Evolutionary conservation across 1,140 invertebrate genomes (phyloP).

Genomic region (Aricia agestis): DNA sequence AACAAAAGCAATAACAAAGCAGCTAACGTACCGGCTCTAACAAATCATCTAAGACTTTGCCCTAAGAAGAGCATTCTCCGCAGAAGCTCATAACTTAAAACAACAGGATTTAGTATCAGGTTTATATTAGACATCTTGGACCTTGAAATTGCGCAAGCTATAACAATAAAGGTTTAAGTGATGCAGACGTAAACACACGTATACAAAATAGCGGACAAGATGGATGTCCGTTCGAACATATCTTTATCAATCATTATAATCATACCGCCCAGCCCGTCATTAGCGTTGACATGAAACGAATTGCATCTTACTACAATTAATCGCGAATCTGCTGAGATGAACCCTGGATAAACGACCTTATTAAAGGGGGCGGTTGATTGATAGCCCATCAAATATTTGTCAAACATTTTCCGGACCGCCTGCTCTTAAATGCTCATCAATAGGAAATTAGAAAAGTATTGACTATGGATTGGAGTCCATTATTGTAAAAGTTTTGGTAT

Average conservation of each 20-base stretch:
- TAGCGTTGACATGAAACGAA: conserved; percentile 31
- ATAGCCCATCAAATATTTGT: conserved; percentile 57
- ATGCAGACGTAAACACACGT: background rate
- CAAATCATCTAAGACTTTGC: background rate
- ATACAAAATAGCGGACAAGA: background rate
- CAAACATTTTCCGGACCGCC: conserved; percentile 46
- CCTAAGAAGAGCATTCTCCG: background rate
- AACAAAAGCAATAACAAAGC: background rate
- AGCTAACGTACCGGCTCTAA: background rate
- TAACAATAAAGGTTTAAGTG: background rate
- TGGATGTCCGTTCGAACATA: background rate
- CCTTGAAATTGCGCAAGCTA: background rate
- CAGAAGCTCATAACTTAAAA: background rate
- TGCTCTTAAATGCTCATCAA: conserved; percentile 33
- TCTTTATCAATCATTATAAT: conserved; percentile 25
- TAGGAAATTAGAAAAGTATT: conserved; percentile 5
- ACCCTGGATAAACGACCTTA: conserved; percentile 44
- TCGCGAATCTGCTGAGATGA: conserved; percentile 44
- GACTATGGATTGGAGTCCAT: background rate
- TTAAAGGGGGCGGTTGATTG: conserved; percentile 45
- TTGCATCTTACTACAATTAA: conserved; percentile 55
- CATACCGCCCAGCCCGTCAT: conserved; percentile 18
- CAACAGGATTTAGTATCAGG: background rate
- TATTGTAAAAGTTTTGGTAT: background rate
- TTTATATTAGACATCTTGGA: conserved; percentile 2